phyloP scores from a whole-genome alignment of 2,888 invertebrate species.

The Oscheius sp. region DNA sequence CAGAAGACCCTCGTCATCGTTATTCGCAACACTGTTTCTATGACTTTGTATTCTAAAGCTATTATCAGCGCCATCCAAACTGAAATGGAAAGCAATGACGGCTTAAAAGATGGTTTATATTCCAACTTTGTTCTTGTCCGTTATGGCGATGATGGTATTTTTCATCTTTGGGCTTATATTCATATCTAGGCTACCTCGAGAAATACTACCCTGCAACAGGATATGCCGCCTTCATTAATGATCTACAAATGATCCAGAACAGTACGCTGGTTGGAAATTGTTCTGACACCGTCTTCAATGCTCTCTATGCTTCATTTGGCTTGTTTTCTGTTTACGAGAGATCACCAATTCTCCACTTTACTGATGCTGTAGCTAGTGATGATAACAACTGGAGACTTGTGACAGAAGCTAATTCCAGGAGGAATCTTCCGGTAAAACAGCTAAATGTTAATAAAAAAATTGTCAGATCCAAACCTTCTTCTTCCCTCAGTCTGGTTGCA shows the following conservation, averaged over 20 bases:
- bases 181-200: neutral
- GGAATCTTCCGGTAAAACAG: constrained; percentile 45
- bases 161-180: neutral
- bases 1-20: constrained; percentile 54
- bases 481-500: constrained; percentile 42
- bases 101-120: constrained; percentile 37
- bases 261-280: constrained; percentile 36
- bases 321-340: constrained; percentile 46
- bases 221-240: constrained; percentile 34
- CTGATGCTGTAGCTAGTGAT: constrained; percentile 56
- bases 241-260: constrained; percentile 26
- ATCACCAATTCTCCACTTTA: constrained; percentile 60
- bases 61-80: constrained; percentile 38
- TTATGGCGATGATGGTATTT: constrained; percentile 38
- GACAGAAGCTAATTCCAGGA: constrained; percentile 48
- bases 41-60: constrained; percentile 40
- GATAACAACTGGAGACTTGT: constrained; percentile 49
- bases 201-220: constrained; percentile 1
- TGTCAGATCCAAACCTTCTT: constrained; percentile 48
- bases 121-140: constrained; percentile 46
- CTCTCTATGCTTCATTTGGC: constrained; percentile 38
- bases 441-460: neutral
- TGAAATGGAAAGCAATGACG: constrained; percentile 28
- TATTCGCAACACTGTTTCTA: constrained; percentile 39
- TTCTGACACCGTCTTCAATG: constrained; percentile 41